These are phyloP conservation scores for Eupeodes corollae DNA, from an alignment of 1,140 invertebrate species.

Conservation along the genomic window DNA sequence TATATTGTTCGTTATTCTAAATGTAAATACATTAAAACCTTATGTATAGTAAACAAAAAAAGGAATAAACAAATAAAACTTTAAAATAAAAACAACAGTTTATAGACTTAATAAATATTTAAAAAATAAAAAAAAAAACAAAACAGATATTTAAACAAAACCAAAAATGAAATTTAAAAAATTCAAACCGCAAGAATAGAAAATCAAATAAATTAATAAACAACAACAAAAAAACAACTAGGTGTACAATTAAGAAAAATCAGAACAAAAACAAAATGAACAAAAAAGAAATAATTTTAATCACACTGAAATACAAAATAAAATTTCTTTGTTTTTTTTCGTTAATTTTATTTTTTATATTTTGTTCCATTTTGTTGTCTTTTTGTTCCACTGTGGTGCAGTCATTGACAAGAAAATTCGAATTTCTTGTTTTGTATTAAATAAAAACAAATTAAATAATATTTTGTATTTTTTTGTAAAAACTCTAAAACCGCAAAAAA, in stretches of 20 bases:
- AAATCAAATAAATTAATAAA: not conserved
- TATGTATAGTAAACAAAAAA: slow-evolving; percentile 14
- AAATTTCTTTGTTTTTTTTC: too few species aligned
- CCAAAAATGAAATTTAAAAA: slow-evolving; percentile 35
- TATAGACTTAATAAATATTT: slow-evolving; percentile 21
- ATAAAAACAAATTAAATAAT: too few species aligned
- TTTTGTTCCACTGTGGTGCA: too few species aligned
- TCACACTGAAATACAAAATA: too few species aligned
- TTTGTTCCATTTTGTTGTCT: too few species aligned
- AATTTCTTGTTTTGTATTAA: too few species aligned
- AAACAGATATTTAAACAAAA: slow-evolving; percentile 24
- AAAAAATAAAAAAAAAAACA: slow-evolving; percentile 12
- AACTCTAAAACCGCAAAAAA: too few species aligned
- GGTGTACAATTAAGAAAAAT: not conserved
- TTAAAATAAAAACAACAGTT: slow-evolving; percentile 21
- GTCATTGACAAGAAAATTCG: too few species aligned
- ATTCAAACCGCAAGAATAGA: slow-evolving; percentile 24
- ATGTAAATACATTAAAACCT: slow-evolving; percentile 26
- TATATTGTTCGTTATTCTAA: slow-evolving; percentile 31
- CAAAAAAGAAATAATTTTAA: not conserved
- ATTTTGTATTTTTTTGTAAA: too few species aligned
- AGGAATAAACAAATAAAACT: slow-evolving; percentile 3
- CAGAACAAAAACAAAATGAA: slow-evolving; percentile 18
- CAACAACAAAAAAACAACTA: slow-evolving; percentile 1
- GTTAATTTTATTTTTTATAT: too few species aligned